A percentile compares a stretch with the other conserved stretches of the same genome.
phyloP scores from a whole-genome alignment of 2,113 vertebrate species.

The Taxidea taxus region DNA sequence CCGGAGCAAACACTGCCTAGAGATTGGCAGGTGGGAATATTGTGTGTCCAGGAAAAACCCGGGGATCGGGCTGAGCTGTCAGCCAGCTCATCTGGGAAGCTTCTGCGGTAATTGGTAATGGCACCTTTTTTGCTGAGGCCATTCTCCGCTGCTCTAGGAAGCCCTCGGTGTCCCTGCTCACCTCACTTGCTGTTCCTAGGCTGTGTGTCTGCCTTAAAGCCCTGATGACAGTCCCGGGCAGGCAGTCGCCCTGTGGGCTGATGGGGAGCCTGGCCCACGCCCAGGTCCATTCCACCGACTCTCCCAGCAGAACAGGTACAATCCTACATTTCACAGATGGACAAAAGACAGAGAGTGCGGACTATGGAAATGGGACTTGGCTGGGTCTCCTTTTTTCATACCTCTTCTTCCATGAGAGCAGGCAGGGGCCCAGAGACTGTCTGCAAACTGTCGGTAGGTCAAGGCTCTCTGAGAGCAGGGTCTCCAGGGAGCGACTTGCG shows the following conservation, averaged over 20 bases:
- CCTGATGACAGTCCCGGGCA: neutral
- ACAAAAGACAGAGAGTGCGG: neutral
- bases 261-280: no score
- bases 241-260: neutral
- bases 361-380: neutral
- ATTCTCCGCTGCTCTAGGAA: neutral
- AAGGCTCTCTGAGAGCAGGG: neutral
- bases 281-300: fast-evolving
- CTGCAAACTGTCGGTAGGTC: neutral
- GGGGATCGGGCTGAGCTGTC: neutral
- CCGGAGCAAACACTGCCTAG: neutral
- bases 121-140: neutral
- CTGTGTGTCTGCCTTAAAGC: neutral
- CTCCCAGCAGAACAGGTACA: no score
- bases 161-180: neutral
- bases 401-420: neutral
- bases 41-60: neutral
- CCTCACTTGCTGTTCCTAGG: fast-evolving
- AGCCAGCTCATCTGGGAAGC: no score
- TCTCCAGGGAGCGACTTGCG: neutral
- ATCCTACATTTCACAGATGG: neutral
- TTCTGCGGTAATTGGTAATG: neutral
- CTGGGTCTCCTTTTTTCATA: neutral
- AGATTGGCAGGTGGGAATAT: neutral
- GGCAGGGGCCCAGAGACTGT: neutral